phyloP scores from a whole-genome alignment of 2,797 vertebrate species.

The Tragelaphus eurycerus region DNA sequence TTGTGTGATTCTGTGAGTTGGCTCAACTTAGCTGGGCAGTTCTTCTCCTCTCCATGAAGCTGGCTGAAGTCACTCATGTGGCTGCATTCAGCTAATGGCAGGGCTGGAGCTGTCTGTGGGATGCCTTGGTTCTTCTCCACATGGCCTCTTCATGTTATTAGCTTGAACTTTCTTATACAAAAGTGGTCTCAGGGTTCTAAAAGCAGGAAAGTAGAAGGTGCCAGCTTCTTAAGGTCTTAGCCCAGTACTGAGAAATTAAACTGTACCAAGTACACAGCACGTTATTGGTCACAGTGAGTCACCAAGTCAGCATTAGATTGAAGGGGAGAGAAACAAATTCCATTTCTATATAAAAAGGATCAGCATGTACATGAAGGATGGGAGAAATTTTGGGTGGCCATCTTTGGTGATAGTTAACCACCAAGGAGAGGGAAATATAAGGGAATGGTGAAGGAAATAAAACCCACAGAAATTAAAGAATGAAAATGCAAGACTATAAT shows the following conservation, averaged over 20 bases:
- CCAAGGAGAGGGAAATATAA: background rate
- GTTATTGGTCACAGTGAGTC: background rate
- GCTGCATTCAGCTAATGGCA: background rate
- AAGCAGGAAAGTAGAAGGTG: background rate
- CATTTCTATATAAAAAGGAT: slow-evolving; percentile 25
- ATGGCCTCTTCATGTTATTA: background rate
- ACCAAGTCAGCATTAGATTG: background rate
- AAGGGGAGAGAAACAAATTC: background rate
- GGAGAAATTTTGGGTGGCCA: background rate
- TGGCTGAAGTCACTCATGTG: background rate
- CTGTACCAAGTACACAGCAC: background rate
- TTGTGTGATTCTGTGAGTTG: background rate
- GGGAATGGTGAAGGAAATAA: background rate
- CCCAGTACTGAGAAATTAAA: slow-evolving; percentile 2
- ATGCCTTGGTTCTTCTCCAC: background rate
- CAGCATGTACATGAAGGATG: background rate
- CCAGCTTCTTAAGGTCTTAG: background rate
- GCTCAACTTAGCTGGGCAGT: background rate
- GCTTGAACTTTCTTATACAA: background rate
- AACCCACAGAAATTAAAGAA: background rate
- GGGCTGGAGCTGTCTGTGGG: background rate
- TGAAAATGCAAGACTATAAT: background rate
- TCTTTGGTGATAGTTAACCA: slow-evolving; percentile 4
- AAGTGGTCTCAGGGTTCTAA: background rate
- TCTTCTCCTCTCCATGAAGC: background rate